phyloP scores from a whole-genome alignment of 92 coral and sea anemone genomes.

The Muricea muricata region DNA sequence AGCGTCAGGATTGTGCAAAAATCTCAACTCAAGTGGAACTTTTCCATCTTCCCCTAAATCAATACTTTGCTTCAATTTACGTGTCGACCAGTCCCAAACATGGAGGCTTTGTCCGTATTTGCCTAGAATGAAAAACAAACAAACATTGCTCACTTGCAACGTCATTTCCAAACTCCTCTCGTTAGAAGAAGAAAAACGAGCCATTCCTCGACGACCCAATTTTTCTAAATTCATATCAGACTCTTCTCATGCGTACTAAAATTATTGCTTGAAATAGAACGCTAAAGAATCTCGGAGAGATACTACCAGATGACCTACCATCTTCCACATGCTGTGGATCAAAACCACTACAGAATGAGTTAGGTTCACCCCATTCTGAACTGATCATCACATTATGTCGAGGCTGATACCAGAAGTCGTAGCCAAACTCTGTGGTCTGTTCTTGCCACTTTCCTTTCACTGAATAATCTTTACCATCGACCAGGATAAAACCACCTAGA shows the following conservation, averaged over 20 bases:
- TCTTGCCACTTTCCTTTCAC: conserved; percentile 96
- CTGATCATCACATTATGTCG: conserved; percentile 95
- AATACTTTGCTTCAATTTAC: conserved; percentile 78
- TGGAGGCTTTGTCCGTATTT: conserved; percentile 81
- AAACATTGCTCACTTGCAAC: too few species aligned
- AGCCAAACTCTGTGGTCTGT: conserved; percentile 79
- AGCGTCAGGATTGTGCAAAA: conserved; percentile 88
- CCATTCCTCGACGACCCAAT: too few species aligned
- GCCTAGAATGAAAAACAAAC: conserved; percentile 57
- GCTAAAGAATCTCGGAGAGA: too few species aligned
- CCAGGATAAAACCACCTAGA: conserved; percentile 92
- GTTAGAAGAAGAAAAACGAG: too few species aligned
- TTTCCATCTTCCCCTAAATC: conserved; percentile 80
- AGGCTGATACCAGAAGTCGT: conserved; percentile 99
- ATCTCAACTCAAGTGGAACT: conserved; percentile 90
- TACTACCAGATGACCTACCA: conserved; percentile 57
- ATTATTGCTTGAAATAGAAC: too few species aligned
- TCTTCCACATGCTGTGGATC: conserved; percentile 75
- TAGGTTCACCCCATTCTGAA: conserved; percentile 94
- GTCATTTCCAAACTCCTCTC: too few species aligned
- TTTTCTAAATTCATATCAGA: too few species aligned
- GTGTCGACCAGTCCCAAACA: conserved; percentile 99
- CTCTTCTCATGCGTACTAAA: too few species aligned
- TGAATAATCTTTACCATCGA: conserved; percentile 86
- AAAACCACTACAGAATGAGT: conserved; percentile 77